Base-by-base conservation (phyloP, 2,797 vertebrate species). In the Gymnocypris eckloni region DNA sequence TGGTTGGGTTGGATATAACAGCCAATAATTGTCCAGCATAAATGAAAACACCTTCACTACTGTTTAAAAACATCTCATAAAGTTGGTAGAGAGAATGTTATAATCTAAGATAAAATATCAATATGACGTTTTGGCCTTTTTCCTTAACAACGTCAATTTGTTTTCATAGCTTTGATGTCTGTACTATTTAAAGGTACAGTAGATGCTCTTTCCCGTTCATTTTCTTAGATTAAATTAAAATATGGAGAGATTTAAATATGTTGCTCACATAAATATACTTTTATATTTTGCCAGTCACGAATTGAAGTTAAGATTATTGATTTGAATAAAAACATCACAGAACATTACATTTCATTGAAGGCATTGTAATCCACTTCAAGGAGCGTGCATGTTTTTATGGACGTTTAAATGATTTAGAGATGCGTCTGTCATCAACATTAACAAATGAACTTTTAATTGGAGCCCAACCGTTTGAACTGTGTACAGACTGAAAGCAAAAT, bases 371-470 rank as follows among this genome's bases (percentile, higher is more conserved):
- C 25, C 20, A 43, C 12, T 56, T 59, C 22, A 64, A 48, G 10
- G n/a, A 64, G 37, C 2, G 16, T 64, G 22, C 43, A 25, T 39
- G 16, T 25, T 67, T 50, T 48, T 25, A 67, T 69, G 10, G 59
- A 54, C 2, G 6, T 50, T 66, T 75, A 56, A 66, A 84, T 54
- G 8, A 77, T 77, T 73, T 48, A 56, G 56, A 41, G 61, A 77
- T 54, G 15, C 20, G 22, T 67, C 59, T 20, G 50, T 56, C 33
- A 70, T 45, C 59, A 70, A 45, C 72, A 41, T 76, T 61, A 69
- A 70, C 72, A 83, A 86, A 83, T 70, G 1, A 41, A 43, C 16
- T 66, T 61, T 79, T 75, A 82, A 82, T 73, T 28, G 52, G 20
- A 43, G 25, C 64, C 59, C 28, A 71, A 25, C 39, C 7, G n/a